A percentile compares a stretch with the other conserved stretches of the same genome.
These are phyloP conservation scores for Aphelinus certus DNA, from an alignment of 1,140 invertebrate genomes.

Conservation along the genomic window DNA sequence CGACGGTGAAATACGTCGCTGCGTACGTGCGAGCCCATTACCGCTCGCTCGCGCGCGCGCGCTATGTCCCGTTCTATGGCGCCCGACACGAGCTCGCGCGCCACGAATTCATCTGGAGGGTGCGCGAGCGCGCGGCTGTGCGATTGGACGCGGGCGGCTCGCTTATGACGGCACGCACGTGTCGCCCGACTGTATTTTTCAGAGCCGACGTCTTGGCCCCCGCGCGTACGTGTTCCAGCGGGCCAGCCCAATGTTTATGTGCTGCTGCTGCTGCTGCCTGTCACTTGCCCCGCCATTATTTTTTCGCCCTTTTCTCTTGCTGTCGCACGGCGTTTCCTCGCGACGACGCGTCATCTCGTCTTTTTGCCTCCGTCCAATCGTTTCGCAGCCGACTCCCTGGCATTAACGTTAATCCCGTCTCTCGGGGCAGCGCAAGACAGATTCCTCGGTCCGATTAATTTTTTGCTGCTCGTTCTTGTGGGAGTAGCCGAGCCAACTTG, in stretches of 20 bases:
- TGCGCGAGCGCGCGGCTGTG: too few relatives aligned
- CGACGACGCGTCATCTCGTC: too few relatives aligned
- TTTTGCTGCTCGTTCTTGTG: too few relatives aligned
- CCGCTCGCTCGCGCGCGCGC: background rate
- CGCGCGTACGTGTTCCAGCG: background rate
- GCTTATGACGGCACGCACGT: slow-evolving; percentile 2
- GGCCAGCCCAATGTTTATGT: background rate
- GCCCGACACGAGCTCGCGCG: background rate
- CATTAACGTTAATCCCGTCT: slow-evolving; percentile 18
- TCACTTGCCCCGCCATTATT: background rate
- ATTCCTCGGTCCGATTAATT: background rate
- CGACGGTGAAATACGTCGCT: slow-evolving; percentile 29
- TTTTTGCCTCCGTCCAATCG: too few relatives aligned
- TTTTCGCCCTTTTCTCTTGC: background rate
- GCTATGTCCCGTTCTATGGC: background rate
- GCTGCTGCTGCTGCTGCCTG: background rate
- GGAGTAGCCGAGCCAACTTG: too few relatives aligned
- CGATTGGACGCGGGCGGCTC: background rate
- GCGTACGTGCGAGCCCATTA: slow-evolving; percentile 11
- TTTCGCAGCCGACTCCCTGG: background rate
- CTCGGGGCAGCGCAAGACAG: background rate
- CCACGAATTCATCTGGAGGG: slow-evolving; percentile 9
- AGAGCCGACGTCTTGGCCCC: background rate
- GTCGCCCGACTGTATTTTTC: background rate
- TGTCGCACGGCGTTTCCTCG: background rate